Evolutionary conservation across 2,888 invertebrate species (phyloP).

Genomic region (Brachypalpus laphriformis): DNA sequence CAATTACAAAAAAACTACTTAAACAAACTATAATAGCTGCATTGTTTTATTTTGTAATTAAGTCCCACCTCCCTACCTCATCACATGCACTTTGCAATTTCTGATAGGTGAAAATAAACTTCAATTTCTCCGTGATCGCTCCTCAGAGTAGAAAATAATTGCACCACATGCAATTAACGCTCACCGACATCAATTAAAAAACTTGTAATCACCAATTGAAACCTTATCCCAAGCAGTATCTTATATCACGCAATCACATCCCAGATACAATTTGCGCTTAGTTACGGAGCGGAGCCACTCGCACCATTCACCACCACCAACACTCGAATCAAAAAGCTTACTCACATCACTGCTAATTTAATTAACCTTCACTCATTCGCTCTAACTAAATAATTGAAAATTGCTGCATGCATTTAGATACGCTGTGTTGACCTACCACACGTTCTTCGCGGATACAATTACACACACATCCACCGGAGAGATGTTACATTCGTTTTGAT

Average conservation of each 20-base stretch:
- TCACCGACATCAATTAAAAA: constrained; percentile 55
- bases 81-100: not conserved
- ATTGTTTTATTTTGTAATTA: constrained; percentile 10
- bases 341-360: constrained; percentile 52
- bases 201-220: constrained; percentile 49
- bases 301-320: constrained; percentile 10
- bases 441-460: constrained; percentile 50
- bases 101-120: constrained; percentile 44
- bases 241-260: constrained; percentile 63
- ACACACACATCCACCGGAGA: constrained; percentile 12
- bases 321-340: constrained; percentile 33
- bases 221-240: constrained; percentile 29
- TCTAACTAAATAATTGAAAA: constrained; percentile 58
- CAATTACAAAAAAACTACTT: constrained; percentile 13
- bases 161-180: constrained; percentile 63
- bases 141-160: constrained; percentile 49
- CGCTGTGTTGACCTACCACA: constrained; percentile 54
- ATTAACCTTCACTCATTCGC: constrained; percentile 63
- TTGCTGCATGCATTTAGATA: constrained; percentile 48
- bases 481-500: constrained; percentile 36
- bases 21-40: constrained; percentile 26
- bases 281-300: not conserved
- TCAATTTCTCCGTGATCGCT: constrained; percentile 41
- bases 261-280: constrained; percentile 44
- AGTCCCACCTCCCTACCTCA: not conserved